Evolutionary conservation across 2,888 invertebrate species (phyloP).

Genomic region (Biston stratarius): DNA sequence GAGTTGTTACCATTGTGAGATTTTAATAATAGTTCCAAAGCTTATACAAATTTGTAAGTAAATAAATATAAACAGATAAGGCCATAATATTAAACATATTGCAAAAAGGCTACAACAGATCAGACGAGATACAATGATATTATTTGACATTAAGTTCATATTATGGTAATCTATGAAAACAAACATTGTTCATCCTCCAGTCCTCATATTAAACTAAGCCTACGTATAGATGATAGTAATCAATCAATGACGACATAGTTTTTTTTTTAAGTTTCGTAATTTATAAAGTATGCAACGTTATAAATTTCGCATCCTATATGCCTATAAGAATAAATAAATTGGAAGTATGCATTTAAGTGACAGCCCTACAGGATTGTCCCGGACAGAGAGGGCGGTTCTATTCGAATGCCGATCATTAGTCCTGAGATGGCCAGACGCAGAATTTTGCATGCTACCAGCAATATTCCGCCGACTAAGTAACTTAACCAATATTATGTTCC

Average conservation of each 20-base stretch:
- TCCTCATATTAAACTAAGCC: not conserved
- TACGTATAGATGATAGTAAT: too few relatives aligned
- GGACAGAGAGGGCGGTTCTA: conserved; percentile 65
- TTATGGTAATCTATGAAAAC: too few relatives aligned
- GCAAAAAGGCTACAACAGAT: not conserved
- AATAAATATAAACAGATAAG: too few relatives aligned
- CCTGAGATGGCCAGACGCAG: conserved; percentile 69
- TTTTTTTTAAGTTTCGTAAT: too few relatives aligned
- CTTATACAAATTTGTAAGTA: not conserved
- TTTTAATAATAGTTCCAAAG: not conserved
- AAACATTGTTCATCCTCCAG: too few relatives aligned
- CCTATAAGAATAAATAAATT: not conserved
- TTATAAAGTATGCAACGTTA: too few relatives aligned
- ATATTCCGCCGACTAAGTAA: conserved; percentile 57
- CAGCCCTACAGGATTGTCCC: conserved; percentile 62
- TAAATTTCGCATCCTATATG: too few relatives aligned
- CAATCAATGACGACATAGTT: too few relatives aligned
- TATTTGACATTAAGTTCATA: too few relatives aligned
- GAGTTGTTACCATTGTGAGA: conserved; percentile 9
- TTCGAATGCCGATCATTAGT: conserved; percentile 77
- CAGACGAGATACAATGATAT: not conserved
- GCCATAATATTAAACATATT: not conserved
- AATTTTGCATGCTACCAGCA: conserved; percentile 79
- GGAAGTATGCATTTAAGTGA: not conserved
- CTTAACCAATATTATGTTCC: conserved; percentile 32